Conservation (phyloP, 2,113 vertebrate genomes). For the Vanacampus margaritifer region DNA sequence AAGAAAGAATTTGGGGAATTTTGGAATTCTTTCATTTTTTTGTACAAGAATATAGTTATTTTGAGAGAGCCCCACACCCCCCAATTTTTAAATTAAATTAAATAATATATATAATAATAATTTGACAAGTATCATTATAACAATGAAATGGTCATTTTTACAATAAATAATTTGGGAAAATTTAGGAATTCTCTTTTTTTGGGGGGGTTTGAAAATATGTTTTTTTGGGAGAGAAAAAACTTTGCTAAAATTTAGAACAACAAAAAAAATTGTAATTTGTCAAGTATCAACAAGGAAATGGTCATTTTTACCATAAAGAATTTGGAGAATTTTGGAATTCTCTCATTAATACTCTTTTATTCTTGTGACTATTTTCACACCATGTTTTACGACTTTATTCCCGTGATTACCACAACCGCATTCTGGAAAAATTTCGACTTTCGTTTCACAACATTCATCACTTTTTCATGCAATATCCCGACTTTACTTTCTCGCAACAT, state of each 20-base stretch:
- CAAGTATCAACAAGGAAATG: not conserved
- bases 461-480: not conserved
- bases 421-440: not conserved
- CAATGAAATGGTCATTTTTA: too few species aligned
- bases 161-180: too few species aligned
- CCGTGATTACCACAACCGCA: not conserved
- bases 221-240: too few species aligned
- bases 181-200: too few species aligned
- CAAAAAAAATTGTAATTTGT: not conserved
- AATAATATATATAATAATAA: too few species aligned
- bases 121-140: too few species aligned
- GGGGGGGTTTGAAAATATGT: too few species aligned
- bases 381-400: not conserved
- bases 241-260: too few species aligned
- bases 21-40: not conserved
- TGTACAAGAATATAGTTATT: too few species aligned
- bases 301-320: not conserved
- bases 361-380: not conserved
- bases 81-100: too few species aligned
- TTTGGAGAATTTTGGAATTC: not conserved
- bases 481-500: not conserved
- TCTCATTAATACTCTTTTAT: not conserved
- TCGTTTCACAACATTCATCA: not conserved
- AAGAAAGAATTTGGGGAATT: too few species aligned
- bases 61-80: too few species aligned